Conservation (phyloP, 30 jellyfish, hydroid and myxozoan species). For the Pseudorhiza aurosa region DNA sequence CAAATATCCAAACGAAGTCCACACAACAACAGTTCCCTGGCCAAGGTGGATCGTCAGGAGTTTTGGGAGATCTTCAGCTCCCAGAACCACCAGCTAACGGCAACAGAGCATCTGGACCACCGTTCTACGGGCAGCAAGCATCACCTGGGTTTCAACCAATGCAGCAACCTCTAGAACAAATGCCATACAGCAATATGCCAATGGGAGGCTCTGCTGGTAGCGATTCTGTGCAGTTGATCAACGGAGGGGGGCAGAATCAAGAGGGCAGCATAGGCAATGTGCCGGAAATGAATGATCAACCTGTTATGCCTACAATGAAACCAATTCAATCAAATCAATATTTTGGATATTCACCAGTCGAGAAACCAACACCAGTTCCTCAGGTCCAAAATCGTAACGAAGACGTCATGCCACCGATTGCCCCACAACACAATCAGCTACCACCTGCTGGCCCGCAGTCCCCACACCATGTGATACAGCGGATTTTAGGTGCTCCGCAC, state of each 20-base stretch:
- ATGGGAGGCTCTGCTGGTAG: background rate
- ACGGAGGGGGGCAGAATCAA: background rate
- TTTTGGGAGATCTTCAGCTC: conserved; percentile 76
- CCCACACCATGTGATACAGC: conserved; percentile 24
- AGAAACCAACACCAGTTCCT: background rate
- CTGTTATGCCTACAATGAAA: background rate
- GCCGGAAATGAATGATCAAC: background rate
- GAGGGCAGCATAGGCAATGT: background rate
- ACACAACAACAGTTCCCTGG: conserved; percentile 39
- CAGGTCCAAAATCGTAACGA: background rate
- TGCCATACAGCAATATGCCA: conserved; percentile 6
- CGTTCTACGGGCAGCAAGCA: conserved; percentile 65
- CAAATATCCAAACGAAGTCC: background rate
- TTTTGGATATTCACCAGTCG: conserved; percentile 22
- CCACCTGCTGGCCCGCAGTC: conserved; percentile 13
- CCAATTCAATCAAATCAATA: conserved; percentile 1
- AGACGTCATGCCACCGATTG: background rate
- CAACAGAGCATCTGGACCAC: conserved; percentile 59
- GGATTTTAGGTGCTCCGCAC: conserved; percentile 26
- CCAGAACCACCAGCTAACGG: conserved; percentile 77
- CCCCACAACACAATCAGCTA: conserved; percentile 1
- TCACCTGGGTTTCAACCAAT: conserved; percentile 29
- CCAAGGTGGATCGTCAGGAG: conserved; percentile 59
- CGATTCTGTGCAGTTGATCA: background rate
- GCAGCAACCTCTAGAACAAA: conserved; percentile 22